These are phyloP conservation scores for Peromyscus nudipes DNA, from an alignment of 2,797 vertebrate species.

Conservation along the genomic window DNA sequence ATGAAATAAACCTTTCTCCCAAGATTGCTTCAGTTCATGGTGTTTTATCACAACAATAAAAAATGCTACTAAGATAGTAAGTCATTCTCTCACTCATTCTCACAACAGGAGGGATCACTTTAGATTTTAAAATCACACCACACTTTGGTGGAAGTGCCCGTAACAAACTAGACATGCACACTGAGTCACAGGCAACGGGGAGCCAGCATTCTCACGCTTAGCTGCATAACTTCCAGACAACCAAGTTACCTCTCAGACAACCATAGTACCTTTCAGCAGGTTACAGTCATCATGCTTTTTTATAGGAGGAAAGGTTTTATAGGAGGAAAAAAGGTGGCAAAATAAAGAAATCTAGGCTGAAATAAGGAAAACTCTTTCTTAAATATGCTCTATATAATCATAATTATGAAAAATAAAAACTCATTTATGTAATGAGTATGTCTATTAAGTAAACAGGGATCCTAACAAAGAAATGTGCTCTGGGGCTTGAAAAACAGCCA, in stretches of 20 bases:
- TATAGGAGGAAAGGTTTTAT: conserved; percentile 1
- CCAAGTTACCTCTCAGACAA: too few species aligned
- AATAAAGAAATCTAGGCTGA: not conserved
- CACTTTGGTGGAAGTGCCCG: not conserved
- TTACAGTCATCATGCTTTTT: not conserved
- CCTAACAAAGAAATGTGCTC: conserved; percentile 28
- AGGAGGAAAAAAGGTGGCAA: not conserved
- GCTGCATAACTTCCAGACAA: not conserved
- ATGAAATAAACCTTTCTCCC: not conserved
- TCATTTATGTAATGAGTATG: not conserved
- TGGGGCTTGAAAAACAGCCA: conserved; percentile 1
- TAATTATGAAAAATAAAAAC: conserved; percentile 2
- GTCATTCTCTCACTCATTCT: not conserved
- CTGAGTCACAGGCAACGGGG: not conserved
- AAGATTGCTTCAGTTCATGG: too few species aligned
- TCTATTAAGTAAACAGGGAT: not conserved
- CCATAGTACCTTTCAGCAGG: not conserved
- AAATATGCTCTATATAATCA: conserved; percentile 9
- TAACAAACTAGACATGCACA: not conserved
- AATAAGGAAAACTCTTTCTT: not conserved
- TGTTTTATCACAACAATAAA: not conserved
- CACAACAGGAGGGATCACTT: not conserved
- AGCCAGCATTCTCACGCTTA: not conserved
- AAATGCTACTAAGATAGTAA: not conserved
- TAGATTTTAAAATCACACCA: not conserved